Base-by-base conservation (phyloP, 2,888 invertebrate species). In the Isotomurus palustris region DNA sequence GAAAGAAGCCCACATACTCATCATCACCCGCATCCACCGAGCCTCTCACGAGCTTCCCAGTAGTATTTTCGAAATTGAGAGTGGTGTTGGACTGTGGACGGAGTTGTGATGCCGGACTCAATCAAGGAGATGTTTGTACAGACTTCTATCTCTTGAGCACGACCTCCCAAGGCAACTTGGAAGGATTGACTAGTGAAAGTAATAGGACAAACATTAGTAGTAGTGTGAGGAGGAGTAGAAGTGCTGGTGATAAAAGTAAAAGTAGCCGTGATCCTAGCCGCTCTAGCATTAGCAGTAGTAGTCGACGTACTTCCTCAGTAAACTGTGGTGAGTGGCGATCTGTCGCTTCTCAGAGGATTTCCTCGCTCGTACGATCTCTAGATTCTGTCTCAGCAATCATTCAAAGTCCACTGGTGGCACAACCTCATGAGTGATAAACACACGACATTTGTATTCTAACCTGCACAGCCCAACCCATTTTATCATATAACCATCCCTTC, bases 381-480 rank as follows among this genome's bases (percentile, higher is more conserved):
- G 68, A 70, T 52, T 58, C 70, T 6, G 66, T 65, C 2, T 65
- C 66, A 10, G 64, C 68, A 8, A 56, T 65, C 28, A 60, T 70
- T 28, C 70, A 70, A 60, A 68, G 68, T 52, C 68, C 70, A 24
- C 58, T 70, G 41, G 56, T 70, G 44, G 65, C 68, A 45, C 64
- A 62, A 58, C 50, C 59, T 53, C 63, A 44, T 57, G 63, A 63
- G 57, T 60, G 60, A 62, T 59, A 63, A 50, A 19, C 40, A 50
- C 25, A 38, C 40, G 50, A 38, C 22, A 24, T 17, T 38, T 50
- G 24, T 32, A 25, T 50, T 38, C 24, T 24, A 38, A 38, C 40
- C 36, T 38, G 36, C 38, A 50, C n/a, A n/a, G n/a, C n/a, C n/a
- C n/a, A n/a, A n/a, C n/a, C n/a, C n/a, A n/a, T n/a, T n/a, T n/a